Percentiles rank a stretch among this genome's conserved stretches.
phyloP scores from a whole-genome alignment of 2,797 vertebrate genomes.

The Gymnothorax reevesii region DNA sequence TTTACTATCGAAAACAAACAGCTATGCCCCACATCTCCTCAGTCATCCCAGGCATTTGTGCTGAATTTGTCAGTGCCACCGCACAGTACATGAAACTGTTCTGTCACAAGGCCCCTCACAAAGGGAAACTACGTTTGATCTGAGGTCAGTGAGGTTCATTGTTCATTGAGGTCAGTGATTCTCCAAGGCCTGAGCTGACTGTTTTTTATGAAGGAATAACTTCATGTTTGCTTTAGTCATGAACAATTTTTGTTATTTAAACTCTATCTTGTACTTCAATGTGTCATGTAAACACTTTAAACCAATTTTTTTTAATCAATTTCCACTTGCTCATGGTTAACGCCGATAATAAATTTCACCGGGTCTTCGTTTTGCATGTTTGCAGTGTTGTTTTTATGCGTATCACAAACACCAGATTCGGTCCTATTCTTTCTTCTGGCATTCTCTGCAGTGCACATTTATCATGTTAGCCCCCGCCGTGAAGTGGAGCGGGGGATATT shows the following conservation, averaged over 20 bases:
- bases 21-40: neutral
- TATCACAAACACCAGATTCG: neutral
- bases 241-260: neutral
- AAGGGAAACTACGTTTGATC: neutral
- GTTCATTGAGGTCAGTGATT: neutral
- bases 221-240: neutral
- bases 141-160: slow-evolving; percentile 1
- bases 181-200: neutral
- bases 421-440: neutral
- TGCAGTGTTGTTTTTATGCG: neutral
- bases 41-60: neutral
- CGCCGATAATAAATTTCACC: slow-evolving; percentile 30
- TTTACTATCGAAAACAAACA: neutral
- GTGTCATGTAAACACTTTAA: neutral
- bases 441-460: neutral
- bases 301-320: neutral
- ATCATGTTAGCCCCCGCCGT: neutral
- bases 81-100: neutral
- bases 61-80: neutral
- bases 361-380: slow-evolving; percentile 4
- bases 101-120: neutral
- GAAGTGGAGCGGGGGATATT: too few species aligned
- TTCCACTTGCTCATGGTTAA: neutral
- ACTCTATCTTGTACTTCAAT: neutral
- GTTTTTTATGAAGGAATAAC: neutral